phyloP scores from a whole-genome alignment of 2,888 invertebrate species.

The Aricia artaxerxes region DNA sequence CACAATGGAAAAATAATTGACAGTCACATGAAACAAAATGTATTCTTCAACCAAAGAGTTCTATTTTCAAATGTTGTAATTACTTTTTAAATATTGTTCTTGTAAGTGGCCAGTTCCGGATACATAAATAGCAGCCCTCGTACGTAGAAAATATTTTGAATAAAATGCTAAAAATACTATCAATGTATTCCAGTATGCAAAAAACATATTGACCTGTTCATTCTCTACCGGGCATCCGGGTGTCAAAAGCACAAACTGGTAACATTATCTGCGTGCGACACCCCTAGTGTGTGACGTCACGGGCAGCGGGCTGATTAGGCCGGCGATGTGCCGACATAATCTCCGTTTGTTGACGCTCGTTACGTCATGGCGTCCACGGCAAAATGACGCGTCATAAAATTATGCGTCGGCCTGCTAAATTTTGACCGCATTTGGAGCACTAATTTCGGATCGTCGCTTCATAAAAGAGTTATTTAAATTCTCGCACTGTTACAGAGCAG shows the following conservation, averaged over 20 bases:
- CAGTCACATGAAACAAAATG: no score
- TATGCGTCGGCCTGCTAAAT: not conserved
- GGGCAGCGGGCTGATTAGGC: constrained; percentile 7
- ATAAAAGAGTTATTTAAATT: not conserved
- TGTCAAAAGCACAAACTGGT: not conserved
- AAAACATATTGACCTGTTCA: no score
- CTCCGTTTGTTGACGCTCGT: constrained; percentile 23
- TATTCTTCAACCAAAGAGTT: no score
- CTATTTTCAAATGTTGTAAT: no score
- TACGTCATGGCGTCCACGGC: not conserved
- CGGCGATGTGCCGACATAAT: constrained; percentile 23
- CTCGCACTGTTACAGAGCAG: not conserved
- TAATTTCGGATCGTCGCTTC: not conserved
- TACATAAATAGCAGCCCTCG: no score
- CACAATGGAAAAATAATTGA: no score
- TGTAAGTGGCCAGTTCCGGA: no score
- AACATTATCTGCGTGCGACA: constrained; percentile 6
- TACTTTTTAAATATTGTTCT: no score
- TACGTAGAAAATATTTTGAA: no score
- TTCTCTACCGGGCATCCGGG: not conserved
- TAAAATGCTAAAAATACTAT: no score
- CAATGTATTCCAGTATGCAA: no score
- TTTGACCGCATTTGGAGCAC: not conserved
- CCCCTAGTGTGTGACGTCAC: constrained; percentile 1
- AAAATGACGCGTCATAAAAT: constrained; percentile 19